Base-by-base conservation (phyloP, 2,113 vertebrate species). In the Pelecanoides urinatrix region DNA sequence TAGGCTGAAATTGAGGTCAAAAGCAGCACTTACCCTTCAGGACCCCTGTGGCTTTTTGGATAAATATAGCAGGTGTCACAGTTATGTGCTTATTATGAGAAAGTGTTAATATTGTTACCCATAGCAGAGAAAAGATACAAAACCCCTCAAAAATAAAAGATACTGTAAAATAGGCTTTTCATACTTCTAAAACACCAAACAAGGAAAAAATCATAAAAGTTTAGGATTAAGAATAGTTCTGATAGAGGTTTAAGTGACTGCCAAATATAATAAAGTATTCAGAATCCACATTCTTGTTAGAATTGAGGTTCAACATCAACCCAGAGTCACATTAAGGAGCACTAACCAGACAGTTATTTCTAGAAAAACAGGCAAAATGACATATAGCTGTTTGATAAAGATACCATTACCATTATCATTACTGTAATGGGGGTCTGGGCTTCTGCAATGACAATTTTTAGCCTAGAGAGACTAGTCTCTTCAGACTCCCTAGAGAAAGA, bases 21-120 rank as follows among this genome's bases (percentile, higher is more conserved):
- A 89, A 63, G 34, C 44, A 95, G 89, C 29, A 63, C 17, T 77
- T 77, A 32, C 34, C 55, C 91, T 95, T 68, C 76, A 92, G 91
- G 53, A 78, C 14, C 44, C 86, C 65, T 23, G 16, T 53, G 47
- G 86, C 26, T 81, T 63, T 73, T 61, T 66, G 22, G 55, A 88
- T 74, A 91, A 89, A 96, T 59, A 92, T 58, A 92, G 80, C 50
- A 77, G 6, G 26, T 84, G 73, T 44, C 86, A 87, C 26, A 62
- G 20, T 67, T 59, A 70, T 1, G 11, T 58, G 68, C 66, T 80
- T 87, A 80, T 65, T 71, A 85, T 21, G 47, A 49, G n/a, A n/a
- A 88, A 89, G n/a, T 29, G 19, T 65, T 56, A 80, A 70, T n/a
- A 38, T 16, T 66, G 80, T 47, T 53, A 81, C 32, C 29, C 38